Evolutionary conservation across 2,797 vertebrate species (phyloP), one percentile per base, ranked within the genome.

Genomic region (Haliaeetus vocifer): DNA sequence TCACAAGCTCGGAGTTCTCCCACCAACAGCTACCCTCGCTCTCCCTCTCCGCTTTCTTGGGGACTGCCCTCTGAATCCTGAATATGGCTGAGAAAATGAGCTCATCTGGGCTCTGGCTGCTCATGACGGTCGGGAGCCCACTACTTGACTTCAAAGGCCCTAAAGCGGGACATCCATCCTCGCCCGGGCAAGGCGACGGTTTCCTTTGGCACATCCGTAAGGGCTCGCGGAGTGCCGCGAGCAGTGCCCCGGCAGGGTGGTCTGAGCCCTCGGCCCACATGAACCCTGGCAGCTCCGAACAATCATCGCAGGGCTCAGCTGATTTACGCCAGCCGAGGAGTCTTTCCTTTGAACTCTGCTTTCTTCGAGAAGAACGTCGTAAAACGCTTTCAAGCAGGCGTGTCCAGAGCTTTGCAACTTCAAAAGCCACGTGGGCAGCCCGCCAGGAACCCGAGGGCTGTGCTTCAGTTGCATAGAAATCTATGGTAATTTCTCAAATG

Each of bases 71-170:
- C 53, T 33, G 62, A 74, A 88, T 62, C 47, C 67, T 29, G 12
- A 82, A 59, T 9, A 17, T 2, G 4, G n/a, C n/a, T 1, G 8
- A 62, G 29, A 81, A 84, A 67, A 76, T 0, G 6, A 92, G 42
- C 55, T 79, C 58, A 16, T 76, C 23, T 7, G 47, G 35, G 44
- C 45, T 63, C 65, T 31, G 71, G 45, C 56, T 55, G 49, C 74
- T 76, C n/a, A 50, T 0, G 6, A 31, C 0, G 1, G 0, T 15
- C 0, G 0, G 65, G 68, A 95, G 52, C 44, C 3, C 1, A 0
- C 56, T 73, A 23, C 85, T 90, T 88, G 90, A 47, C 59, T 94
- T 88, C 85, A 71, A 87, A 91, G 56, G 49, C 59, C 79, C 61
- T 28, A 15, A 44, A 38, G 42, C 11, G 17, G 71, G 62, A 81